These are phyloP conservation scores for Amorpha juglandis DNA, from an alignment of 2,888 invertebrate species.

Conservation along the genomic window DNA sequence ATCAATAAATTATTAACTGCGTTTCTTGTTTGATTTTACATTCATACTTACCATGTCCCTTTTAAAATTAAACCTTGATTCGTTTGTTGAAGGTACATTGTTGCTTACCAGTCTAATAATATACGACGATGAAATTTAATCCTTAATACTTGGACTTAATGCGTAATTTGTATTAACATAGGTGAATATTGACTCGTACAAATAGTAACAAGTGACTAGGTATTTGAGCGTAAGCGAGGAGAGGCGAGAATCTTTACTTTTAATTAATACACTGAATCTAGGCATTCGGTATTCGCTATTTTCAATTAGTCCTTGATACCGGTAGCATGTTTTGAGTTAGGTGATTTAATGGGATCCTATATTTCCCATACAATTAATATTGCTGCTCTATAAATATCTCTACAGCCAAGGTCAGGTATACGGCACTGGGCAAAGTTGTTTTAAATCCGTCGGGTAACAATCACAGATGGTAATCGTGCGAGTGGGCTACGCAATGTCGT, in stretches of 20 bases:
- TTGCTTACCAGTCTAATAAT: slow-evolving; percentile 46
- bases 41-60: slow-evolving; percentile 65
- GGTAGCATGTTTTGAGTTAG: slow-evolving; percentile 77
- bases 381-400: slow-evolving; percentile 54
- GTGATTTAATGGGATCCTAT: slow-evolving; percentile 71
- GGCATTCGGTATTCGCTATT: slow-evolving; percentile 69
- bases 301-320: slow-evolving; percentile 74
- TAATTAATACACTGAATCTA: slow-evolving; percentile 79
- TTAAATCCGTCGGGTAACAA: neutral
- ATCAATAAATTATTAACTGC: slow-evolving; percentile 84
- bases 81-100: slow-evolving; percentile 65
- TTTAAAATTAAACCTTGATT: slow-evolving; percentile 67
- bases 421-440: neutral
- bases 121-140: slow-evolving; percentile 63
- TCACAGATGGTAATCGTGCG: slow-evolving; percentile 33
- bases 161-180: slow-evolving; percentile 69
- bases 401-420: slow-evolving; percentile 17
- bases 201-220: slow-evolving; percentile 64
- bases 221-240: slow-evolving; percentile 70
- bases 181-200: slow-evolving; percentile 51
- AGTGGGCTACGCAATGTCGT: slow-evolving; percentile 25
- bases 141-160: slow-evolving; percentile 65
- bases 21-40: slow-evolving; percentile 80
- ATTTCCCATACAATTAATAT: slow-evolving; percentile 67
- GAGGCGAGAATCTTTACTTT: slow-evolving; percentile 78